Conservation (phyloP, 2,797 vertebrate genomes). For the Lithobates pipiens region DNA sequence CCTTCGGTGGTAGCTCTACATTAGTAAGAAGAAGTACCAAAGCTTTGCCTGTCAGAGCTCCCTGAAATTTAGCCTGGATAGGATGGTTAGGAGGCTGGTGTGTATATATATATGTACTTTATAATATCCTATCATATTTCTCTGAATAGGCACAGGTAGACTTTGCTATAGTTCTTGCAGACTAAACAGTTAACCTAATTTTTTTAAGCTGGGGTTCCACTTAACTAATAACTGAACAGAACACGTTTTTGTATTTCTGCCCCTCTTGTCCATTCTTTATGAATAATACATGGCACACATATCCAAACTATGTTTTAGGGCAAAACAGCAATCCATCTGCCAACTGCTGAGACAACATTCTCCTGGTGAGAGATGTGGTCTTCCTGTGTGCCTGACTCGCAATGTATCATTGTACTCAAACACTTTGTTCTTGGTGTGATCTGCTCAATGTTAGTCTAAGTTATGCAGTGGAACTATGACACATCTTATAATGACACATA, state of each 20-base stretch:
- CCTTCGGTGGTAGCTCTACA: too few species aligned
- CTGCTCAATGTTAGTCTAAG: slow-evolving; percentile 17
- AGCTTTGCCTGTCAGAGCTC: too few species aligned
- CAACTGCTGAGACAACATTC: slow-evolving; percentile 9
- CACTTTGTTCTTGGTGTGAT: slow-evolving; percentile 39
- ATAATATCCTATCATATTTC: too few species aligned
- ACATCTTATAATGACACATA: slow-evolving; percentile 16
- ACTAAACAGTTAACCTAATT: too few species aligned
- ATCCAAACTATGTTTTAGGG: background rate
- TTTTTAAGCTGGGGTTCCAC: background rate
- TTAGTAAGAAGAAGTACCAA: too few species aligned
- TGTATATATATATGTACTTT: too few species aligned
- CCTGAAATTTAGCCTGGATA: too few species aligned
- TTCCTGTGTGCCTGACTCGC: slow-evolving; percentile 15
- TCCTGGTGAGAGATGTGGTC: background rate
- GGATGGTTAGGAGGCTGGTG: too few species aligned
- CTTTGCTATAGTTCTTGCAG: too few species aligned
- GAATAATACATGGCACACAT: background rate
- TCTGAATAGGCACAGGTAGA: too few species aligned
- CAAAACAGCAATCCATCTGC: slow-evolving; percentile 11
- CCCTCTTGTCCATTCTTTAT: background rate
- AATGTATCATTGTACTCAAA: slow-evolving; percentile 30
- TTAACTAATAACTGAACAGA: background rate
- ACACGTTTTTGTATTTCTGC: background rate
- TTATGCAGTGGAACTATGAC: slow-evolving; percentile 14